Evolutionary conservation across 2,797 vertebrate genomes (phyloP).

Genomic region (Tenualosa ilisha): DNA sequence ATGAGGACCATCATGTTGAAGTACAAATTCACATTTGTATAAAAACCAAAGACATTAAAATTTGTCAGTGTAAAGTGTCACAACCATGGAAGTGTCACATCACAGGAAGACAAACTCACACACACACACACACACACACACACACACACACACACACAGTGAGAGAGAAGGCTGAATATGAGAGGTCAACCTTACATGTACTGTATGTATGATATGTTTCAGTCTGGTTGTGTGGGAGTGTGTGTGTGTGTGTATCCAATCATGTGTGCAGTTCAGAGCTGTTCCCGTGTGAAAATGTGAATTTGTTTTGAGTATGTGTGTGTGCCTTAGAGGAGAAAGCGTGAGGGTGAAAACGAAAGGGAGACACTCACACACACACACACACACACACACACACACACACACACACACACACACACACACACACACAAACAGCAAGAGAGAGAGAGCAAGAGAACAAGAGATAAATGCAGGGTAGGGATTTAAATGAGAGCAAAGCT

Average conservation of each 20-base stretch:
- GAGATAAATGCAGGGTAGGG: constrained; percentile 72
- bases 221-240: constrained; percentile 31
- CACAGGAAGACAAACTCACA: background rate
- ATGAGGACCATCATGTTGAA: background rate
- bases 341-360: constrained; percentile 23
- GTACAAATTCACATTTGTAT: background rate
- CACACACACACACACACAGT: constrained; percentile 15
- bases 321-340: constrained; percentile 17
- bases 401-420: no score
- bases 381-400: constrained; percentile 8
- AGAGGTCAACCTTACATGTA: background rate
- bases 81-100: background rate
- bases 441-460: constrained; percentile 26
- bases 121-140: background rate
- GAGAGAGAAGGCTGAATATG: constrained; percentile 14
- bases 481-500: constrained; percentile 73
- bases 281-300: constrained; percentile 32
- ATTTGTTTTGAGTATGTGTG: constrained; percentile 24
- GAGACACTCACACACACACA: background rate
- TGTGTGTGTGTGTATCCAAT: background rate
- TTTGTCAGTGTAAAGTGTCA: constrained; percentile 42
- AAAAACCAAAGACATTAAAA: constrained; percentile 14
- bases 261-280: constrained; percentile 3
- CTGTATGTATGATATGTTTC: constrained; percentile 24
- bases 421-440: background rate